Evolutionary conservation across 1,140 invertebrate species (phyloP).

Genomic region (Centruroides vittatus): DNA sequence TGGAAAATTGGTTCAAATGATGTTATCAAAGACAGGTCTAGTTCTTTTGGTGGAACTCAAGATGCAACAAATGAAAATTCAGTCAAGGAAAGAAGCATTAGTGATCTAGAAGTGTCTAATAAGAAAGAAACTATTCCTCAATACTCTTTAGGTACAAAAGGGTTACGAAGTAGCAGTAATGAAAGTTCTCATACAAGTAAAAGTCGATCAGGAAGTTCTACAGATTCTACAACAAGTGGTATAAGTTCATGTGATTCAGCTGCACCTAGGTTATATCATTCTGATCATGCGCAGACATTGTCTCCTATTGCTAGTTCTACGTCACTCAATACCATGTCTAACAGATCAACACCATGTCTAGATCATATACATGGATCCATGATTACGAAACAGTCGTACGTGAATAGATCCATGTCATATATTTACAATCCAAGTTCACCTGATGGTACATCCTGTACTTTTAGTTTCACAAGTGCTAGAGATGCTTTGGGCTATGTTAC

Average conservation of each 20-base stretch:
- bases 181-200: conserved; percentile 25
- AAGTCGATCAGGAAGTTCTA: conserved; percentile 36
- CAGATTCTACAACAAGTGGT: conserved; percentile 55
- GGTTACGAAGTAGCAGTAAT: conserved; percentile 22
- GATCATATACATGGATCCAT: too few relatives aligned
- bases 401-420: not conserved
- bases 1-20: not conserved
- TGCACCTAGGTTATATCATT: conserved; percentile 1
- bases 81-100: not conserved
- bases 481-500: conserved; percentile 61
- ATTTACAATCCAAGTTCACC: conserved; percentile 9
- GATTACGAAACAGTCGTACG: conserved; percentile 1
- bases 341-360: not conserved
- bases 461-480: conserved; percentile 22
- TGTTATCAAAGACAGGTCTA: not conserved
- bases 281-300: conserved; percentile 42
- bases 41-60: not conserved
- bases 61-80: not conserved
- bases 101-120: not conserved
- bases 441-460: conserved; percentile 4
- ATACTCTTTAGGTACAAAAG: conserved; percentile 5
- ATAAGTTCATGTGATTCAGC: conserved; percentile 37
- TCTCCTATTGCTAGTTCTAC: conserved; percentile 63
- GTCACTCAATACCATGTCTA: conserved; percentile 20
- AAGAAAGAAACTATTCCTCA: not conserved